These are phyloP conservation scores for Zaprionus ornatus DNA, from an alignment of 1,140 invertebrate genomes.

Conservation along the genomic window DNA sequence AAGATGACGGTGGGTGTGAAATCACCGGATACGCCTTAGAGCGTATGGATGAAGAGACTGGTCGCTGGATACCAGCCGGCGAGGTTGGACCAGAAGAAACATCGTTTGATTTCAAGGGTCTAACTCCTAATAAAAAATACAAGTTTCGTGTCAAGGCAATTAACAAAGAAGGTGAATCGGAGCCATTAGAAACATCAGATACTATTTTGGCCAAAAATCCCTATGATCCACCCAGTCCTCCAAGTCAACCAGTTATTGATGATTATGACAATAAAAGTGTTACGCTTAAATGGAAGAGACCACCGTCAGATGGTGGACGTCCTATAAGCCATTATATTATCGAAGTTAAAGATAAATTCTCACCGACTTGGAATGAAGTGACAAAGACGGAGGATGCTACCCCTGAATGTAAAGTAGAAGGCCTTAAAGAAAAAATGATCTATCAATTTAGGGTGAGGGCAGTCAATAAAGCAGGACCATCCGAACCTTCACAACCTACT, in stretches of 20 bases:
- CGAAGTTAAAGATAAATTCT: constrained; percentile 98
- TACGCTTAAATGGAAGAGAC: constrained; percentile 94
- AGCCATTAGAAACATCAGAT: constrained; percentile 95
- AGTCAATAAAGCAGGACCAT: constrained; percentile 95
- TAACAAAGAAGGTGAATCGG: constrained; percentile 99
- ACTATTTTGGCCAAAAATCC: constrained; percentile 97
- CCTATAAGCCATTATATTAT: constrained; percentile 97
- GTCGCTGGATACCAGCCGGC: constrained; percentile 95
- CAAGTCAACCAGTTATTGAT: constrained; percentile 95
- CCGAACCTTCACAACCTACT: constrained; percentile 95
- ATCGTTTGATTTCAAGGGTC: constrained; percentile 94
- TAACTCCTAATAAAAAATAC: constrained; percentile 98
- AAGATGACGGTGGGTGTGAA: constrained; percentile 96
- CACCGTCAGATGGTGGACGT: constrained; percentile 95
- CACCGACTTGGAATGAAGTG: constrained; percentile 94
- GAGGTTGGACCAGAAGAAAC: constrained; percentile 93
- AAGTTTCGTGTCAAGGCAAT: constrained; percentile 99
- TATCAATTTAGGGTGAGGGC: constrained; percentile 97
- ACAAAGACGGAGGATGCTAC: constrained; percentile 91
- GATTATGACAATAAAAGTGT: constrained; percentile 97
- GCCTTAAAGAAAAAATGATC: constrained; percentile 95
- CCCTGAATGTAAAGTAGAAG: constrained; percentile 92
- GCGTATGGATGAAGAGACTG: constrained; percentile 97
- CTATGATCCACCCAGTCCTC: constrained; percentile 95
- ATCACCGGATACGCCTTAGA: constrained; percentile 98